Evolutionary conservation across 37 sponge, comb jelly and placozoan species (phyloP).

Genomic region (Crambe crambe): DNA sequence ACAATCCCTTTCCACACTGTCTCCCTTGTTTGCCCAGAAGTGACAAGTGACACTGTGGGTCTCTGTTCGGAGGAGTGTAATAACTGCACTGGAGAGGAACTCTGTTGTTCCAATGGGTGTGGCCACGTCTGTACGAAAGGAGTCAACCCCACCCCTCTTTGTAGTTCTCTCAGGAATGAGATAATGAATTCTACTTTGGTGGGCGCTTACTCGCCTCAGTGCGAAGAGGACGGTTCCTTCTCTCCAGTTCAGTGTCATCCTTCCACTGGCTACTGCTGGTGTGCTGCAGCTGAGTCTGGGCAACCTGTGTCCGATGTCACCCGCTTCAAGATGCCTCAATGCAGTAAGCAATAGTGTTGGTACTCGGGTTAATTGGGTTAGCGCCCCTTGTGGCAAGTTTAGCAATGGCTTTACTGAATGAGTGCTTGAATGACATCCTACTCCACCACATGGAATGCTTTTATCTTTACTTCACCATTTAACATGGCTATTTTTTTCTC

Average conservation of each 20-base stretch:
- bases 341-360: constrained; percentile 28
- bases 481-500: neutral
- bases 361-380: neutral
- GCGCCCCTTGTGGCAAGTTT: neutral
- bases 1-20: constrained; percentile 39
- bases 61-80: constrained; percentile 32
- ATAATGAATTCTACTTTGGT: neutral
- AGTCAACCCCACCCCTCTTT: constrained; percentile 12
- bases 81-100: neutral
- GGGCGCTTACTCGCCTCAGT: constrained; percentile 38
- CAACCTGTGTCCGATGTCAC: constrained; percentile 10
- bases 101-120: constrained; percentile 80
- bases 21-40: constrained; percentile 22
- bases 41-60: constrained; percentile 15
- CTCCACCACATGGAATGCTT: neutral
- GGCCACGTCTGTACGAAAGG: constrained; percentile 48
- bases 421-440: neutral
- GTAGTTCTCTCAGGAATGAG: neutral
- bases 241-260: constrained; percentile 41
- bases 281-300: constrained; percentile 39
- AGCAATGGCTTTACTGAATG: neutral
- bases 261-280: constrained; percentile 55
- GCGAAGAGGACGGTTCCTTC: constrained; percentile 52
- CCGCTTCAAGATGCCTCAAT: constrained; percentile 2
- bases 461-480: neutral